Evolutionary conservation across 2,888 invertebrate genomes (phyloP).

Genomic region (Cordilura impudica): DNA sequence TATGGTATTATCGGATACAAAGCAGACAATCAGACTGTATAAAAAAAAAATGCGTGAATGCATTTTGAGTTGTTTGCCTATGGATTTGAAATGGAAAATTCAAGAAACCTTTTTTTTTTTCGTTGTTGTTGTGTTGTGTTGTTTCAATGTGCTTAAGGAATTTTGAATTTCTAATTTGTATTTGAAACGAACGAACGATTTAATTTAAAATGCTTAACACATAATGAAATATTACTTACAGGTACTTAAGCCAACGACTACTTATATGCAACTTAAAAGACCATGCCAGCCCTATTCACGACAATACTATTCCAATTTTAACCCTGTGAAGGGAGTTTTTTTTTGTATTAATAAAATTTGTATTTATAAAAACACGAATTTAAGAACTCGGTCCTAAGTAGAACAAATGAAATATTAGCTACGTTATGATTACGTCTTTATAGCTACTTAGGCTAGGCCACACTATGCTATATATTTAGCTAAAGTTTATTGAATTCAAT

Average conservation of each 20-base stretch:
- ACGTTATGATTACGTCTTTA: too few relatives aligned
- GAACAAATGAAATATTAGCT: too few relatives aligned
- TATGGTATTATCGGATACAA: constrained; percentile 56
- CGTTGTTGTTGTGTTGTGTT: neutral
- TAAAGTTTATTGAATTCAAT: too few relatives aligned
- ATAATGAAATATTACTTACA: constrained; percentile 66
- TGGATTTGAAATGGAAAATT: constrained; percentile 32
- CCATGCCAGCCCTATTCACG: neutral
- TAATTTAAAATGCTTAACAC: constrained; percentile 64
- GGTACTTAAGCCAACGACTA: constrained; percentile 46
- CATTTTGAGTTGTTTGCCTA: constrained; percentile 19
- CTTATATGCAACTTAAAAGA: constrained; percentile 35
- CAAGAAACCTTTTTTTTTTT: neutral
- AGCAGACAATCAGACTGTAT: constrained; percentile 47
- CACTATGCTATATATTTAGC: too few relatives aligned
- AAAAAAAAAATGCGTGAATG: constrained; percentile 30
- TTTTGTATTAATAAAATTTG: too few relatives aligned
- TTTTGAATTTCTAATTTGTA: constrained; percentile 50
- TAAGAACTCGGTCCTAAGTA: too few relatives aligned
- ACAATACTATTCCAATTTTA: neutral
- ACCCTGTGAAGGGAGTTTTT: too few relatives aligned
- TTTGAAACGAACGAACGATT: constrained; percentile 1
- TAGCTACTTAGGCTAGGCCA: too few relatives aligned
- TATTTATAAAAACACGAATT: too few relatives aligned
- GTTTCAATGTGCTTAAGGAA: constrained; percentile 28